Evolutionary conservation across 2,888 invertebrate genomes (phyloP).

Genomic region (Digitonthophagus gazella): DNA sequence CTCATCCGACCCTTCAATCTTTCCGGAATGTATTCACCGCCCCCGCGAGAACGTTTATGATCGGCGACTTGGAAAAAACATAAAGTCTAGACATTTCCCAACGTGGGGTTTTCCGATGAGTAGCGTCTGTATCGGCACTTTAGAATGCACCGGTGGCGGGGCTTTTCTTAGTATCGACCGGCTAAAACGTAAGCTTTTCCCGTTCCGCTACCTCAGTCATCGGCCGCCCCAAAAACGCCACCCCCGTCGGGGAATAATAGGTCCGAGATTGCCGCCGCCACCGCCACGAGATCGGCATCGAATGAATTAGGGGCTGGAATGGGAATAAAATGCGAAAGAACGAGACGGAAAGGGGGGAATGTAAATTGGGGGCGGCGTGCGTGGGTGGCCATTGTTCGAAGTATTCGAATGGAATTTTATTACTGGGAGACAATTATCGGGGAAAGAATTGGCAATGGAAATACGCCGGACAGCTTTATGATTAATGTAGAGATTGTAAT

Average conservation of each 20-base stretch:
- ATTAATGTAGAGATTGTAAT: neutral
- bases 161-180: neutral
- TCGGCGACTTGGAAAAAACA: neutral
- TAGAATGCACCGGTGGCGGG: slow-evolving; percentile 2
- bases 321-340: slow-evolving; percentile 12
- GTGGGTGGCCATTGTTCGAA: slow-evolving; percentile 10
- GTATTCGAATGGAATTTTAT: slow-evolving; percentile 5
- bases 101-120: neutral
- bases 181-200: neutral
- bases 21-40: no score
- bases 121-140: neutral
- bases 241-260: neutral
- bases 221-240: neutral
- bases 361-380: slow-evolving; percentile 4
- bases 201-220: no score
- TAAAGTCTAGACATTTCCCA: neutral
- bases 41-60: no score
- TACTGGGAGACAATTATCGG: neutral
- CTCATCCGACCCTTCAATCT: no score
- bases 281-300: slow-evolving; percentile 2
- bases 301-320: slow-evolving; percentile 10
- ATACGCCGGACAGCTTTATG: neutral
- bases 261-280: neutral
- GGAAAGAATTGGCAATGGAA: neutral
- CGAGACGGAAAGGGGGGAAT: neutral